A percentile compares a stretch with the other conserved stretches of the same genome.
Conservation (phyloP, 2,888 invertebrate species). For the Sycophila texana region DNA sequence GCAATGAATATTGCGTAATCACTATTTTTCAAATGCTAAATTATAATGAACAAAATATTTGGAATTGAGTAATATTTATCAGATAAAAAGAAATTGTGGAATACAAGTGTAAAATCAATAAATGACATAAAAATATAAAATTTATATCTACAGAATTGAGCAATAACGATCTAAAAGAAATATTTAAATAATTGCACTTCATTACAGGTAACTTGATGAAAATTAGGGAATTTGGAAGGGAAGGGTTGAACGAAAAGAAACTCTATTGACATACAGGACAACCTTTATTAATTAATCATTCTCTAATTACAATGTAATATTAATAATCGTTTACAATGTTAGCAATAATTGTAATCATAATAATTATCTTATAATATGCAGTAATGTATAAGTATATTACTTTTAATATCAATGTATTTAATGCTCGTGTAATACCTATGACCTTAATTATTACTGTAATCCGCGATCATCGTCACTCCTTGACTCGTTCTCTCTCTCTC, state of each 20-base stretch:
- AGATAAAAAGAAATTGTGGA: no score
- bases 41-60: no score
- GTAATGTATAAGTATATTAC: constrained; percentile 59
- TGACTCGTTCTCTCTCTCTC: no score
- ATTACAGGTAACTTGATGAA: no score
- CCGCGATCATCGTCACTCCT: constrained; percentile 67
- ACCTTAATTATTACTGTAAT: constrained; percentile 65
- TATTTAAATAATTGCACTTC: no score
- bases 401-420: constrained; percentile 70
- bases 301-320: constrained; percentile 72
- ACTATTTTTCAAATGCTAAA: no score
- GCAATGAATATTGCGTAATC: background rate
- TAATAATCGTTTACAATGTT: constrained; percentile 67
- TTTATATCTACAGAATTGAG: background rate
- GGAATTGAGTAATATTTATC: no score
- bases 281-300: constrained; percentile 73
- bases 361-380: constrained; percentile 63
- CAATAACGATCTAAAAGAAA: background rate
- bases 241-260: constrained; percentile 10
- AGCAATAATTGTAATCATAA: constrained; percentile 68
- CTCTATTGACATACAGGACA: constrained; percentile 69
- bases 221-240: no score
- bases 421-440: constrained; percentile 62
- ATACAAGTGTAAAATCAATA: background rate
- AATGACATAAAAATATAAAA: background rate